phyloP scores from a whole-genome alignment of 2,888 invertebrate genomes.

The Acrobasis suavella region DNA sequence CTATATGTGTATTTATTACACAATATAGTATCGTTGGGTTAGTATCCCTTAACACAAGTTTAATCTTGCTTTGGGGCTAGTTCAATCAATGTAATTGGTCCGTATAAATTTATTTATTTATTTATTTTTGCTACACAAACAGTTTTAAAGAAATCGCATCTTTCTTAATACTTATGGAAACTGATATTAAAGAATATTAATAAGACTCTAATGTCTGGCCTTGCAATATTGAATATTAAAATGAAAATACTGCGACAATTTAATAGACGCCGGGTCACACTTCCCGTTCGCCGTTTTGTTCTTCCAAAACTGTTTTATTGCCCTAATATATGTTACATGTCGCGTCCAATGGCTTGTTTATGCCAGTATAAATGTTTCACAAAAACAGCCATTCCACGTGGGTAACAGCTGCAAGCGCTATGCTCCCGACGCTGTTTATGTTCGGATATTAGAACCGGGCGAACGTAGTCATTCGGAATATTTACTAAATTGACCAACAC shows the following conservation, averaged over 20 bases:
- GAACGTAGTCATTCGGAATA: constrained; percentile 11
- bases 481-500: constrained; percentile 6
- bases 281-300: constrained; percentile 6
- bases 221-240: not conserved
- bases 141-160: not conserved
- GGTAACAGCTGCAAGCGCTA: constrained; percentile 27
- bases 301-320: constrained; percentile 20
- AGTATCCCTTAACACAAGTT: no score
- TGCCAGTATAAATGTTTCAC: constrained; percentile 16
- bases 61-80: no score
- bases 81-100: no score
- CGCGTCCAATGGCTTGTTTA: constrained; percentile 17
- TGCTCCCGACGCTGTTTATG: constrained; percentile 20
- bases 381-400: constrained; percentile 12
- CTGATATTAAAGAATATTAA: not conserved
- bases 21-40: no score
- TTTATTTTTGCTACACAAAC: no score
- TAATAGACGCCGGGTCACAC: not conserved
- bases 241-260: constrained; percentile 14
- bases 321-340: constrained; percentile 13
- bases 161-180: no score
- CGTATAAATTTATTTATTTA: no score
- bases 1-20: no score
- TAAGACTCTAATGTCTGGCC: not conserved
- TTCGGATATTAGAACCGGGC: constrained; percentile 26